Evolutionary conservation across 1,140 invertebrate genomes (phyloP), one percentile per base, ranked within the genome.

Genomic region (Aphis gossypii): DNA sequence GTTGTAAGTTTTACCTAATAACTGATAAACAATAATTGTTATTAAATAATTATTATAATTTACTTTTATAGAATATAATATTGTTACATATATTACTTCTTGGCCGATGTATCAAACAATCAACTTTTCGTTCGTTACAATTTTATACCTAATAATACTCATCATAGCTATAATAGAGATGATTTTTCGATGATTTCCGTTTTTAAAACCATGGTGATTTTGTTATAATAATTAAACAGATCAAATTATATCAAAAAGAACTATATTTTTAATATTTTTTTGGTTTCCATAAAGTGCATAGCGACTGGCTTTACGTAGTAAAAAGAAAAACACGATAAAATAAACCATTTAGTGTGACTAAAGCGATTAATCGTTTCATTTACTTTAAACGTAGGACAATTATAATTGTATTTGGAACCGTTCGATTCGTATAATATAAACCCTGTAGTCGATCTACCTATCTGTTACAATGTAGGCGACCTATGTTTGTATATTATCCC

Each of bases 111-210:
- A 11, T 68, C 56, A n/a, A 68, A n/a, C 9, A 0, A 30, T 68
- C 25, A 3, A 60, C 0, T 60, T n/a, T 68, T 14, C 30, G 60
- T 30, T n/a, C 8, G 30, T 68, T 68, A 68, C 9, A n/a, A 30
- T n/a, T 3, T 68, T 68, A 9, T 68, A 68, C 30, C 56, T n/a
- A n/a, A n/a, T 46, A 46, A 46, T 46, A 46, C 9, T 0, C 11
- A 60, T 11, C 56, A 8, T n/a, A 0, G 30, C 11, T 0, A n/a
- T 3, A 30, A n/a, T n/a, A 68, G 18, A 1, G 0, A 30, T 5
- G 30, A 68, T 68, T 30, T 68, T 3, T 18, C 60, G 14, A 14
- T 5, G 18, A 68, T n/a, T n/a, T n/a, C 30, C 60, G 14, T 68
- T 68, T 68, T 18, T 68, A n/a, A n/a, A 68, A 68, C 11, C 14